phyloP scores from a whole-genome alignment of 2,797 vertebrate genomes.

The Gastrophryne carolinensis region DNA sequence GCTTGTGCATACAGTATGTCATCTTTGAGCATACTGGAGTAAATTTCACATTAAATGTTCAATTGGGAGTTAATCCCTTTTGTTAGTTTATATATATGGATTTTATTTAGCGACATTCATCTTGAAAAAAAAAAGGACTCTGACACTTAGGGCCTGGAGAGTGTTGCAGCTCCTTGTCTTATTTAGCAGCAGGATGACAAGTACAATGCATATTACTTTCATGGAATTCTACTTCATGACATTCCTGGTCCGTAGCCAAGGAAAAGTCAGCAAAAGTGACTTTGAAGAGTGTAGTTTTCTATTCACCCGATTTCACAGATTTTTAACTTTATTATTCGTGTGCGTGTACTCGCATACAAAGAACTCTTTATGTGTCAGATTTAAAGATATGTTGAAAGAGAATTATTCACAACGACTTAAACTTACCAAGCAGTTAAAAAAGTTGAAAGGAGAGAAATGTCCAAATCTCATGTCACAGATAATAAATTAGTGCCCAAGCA shows the following conservation, averaged over 20 bases:
- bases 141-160: neutral
- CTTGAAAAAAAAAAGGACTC: neutral
- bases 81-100: too few relatives aligned
- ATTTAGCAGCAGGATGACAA: neutral
- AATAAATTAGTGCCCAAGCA: neutral
- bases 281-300: neutral
- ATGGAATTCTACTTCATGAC: neutral
- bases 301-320: neutral
- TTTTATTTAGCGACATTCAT: too few relatives aligned
- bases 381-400: neutral
- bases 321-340: neutral
- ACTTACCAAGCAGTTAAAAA: neutral
- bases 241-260: constrained; percentile 11
- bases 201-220: neutral
- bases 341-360: neutral
- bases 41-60: too few relatives aligned
- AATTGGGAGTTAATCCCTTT: too few relatives aligned
- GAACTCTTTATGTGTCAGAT: neutral
- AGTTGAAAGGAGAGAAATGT: neutral
- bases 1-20: too few relatives aligned
- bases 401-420: neutral
- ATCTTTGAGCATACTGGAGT: too few relatives aligned
- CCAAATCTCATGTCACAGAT: neutral
- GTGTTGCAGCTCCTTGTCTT: neutral
- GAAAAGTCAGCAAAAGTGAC: constrained; percentile 1